Conservation (phyloP, 2,888 invertebrate genomes). For the Epirrita christyi region DNA sequence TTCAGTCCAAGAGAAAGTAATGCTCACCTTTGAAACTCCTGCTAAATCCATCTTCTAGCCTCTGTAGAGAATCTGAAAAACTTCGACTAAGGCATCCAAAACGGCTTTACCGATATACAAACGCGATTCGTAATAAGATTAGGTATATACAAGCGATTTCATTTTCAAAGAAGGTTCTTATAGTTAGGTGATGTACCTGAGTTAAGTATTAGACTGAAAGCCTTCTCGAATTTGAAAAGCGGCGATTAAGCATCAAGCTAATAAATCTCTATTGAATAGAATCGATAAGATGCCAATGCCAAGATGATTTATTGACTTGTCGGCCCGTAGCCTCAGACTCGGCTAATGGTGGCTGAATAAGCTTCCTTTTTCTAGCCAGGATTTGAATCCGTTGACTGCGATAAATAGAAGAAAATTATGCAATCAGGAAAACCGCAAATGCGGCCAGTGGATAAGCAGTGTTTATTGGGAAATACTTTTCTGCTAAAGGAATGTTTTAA, state of each 20-base stretch:
- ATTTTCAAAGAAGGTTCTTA: constrained; percentile 37
- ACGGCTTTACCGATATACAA: constrained; percentile 23
- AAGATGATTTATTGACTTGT: constrained; percentile 79
- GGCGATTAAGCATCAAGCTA: constrained; percentile 56
- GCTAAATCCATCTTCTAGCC: constrained; percentile 1
- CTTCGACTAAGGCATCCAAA: constrained; percentile 14
- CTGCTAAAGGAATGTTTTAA: constrained; percentile 7
- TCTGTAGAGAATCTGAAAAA: constrained; percentile 7
- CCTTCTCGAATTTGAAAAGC: constrained; percentile 62
- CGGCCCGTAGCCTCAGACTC: constrained; percentile 52
- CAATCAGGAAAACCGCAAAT: constrained; percentile 46
- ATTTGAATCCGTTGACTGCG: constrained; percentile 52
- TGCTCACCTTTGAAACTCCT: background rate
- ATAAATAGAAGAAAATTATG: constrained; percentile 57
- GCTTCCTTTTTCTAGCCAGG: constrained; percentile 46
- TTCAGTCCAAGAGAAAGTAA: background rate
- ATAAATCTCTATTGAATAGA: constrained; percentile 75
- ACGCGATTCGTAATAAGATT: constrained; percentile 38
- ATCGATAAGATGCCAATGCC: constrained; percentile 71
- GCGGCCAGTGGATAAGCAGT: constrained; percentile 39
- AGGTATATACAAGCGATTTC: constrained; percentile 42
- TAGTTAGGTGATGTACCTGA: background rate
- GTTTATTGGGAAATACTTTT: constrained; percentile 39
- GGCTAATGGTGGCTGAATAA: constrained; percentile 58
- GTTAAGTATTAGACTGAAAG: constrained; percentile 53